These are phyloP conservation scores for Brachypalpus laphriformis DNA, from an alignment of 2,888 invertebrate species.

Conservation along the genomic window DNA sequence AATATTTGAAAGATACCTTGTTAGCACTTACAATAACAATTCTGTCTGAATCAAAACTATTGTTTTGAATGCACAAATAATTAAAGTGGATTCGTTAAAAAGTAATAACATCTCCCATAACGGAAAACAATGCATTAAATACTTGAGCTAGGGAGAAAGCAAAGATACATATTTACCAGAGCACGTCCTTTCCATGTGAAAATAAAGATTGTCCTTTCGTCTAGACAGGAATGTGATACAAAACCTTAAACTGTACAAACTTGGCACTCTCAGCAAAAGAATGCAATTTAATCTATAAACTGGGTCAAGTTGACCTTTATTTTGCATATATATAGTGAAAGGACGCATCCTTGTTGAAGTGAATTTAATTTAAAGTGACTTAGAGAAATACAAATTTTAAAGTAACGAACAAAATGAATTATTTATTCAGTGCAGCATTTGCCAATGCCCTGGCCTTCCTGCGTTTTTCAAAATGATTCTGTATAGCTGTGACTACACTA, in stretches of 20 bases:
- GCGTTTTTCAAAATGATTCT: slow-evolving; percentile 58
- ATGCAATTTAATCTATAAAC: slow-evolving; percentile 36
- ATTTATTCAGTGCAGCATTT: neutral
- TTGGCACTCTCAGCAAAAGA: slow-evolving; percentile 36
- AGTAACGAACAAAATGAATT: neutral
- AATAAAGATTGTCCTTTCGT: slow-evolving; percentile 48
- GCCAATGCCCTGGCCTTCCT: slow-evolving; percentile 4
- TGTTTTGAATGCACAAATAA: neutral
- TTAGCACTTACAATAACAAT: too few species aligned
- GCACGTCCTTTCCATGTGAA: neutral
- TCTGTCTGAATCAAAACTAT: too few species aligned
- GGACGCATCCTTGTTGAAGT: slow-evolving; percentile 25
- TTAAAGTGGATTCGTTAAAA: slow-evolving; percentile 3
- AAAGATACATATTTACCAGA: neutral
- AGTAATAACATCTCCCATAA: neutral
- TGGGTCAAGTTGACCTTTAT: slow-evolving; percentile 42
- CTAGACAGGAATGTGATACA: slow-evolving; percentile 47
- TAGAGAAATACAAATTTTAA: neutral
- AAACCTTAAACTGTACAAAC: slow-evolving; percentile 32
- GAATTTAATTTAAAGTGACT: slow-evolving; percentile 21
- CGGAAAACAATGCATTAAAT: neutral
- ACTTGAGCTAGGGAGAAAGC: neutral
- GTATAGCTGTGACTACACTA: slow-evolving; percentile 75
- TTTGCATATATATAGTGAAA: slow-evolving; percentile 16
- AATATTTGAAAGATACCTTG: too few species aligned